Evolutionary conservation across 2,113 vertebrate genomes (phyloP).

Genomic region (Suncus etruscus): DNA sequence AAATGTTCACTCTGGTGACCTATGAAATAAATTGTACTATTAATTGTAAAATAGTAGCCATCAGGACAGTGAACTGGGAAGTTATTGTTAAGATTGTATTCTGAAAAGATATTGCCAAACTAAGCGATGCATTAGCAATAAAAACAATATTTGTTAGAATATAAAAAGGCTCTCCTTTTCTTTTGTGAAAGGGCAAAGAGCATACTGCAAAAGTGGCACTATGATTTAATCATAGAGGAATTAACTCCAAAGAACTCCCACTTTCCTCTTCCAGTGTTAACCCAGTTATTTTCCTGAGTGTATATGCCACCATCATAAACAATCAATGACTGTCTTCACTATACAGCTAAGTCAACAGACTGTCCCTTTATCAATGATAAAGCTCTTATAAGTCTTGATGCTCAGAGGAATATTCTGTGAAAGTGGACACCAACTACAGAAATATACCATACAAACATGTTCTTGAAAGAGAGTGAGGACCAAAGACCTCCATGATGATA

Average conservation of each 20-base stretch:
- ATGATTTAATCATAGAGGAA: background rate
- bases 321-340: background rate
- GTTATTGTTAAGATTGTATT: background rate
- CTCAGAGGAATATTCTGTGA: background rate
- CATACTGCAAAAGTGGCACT: background rate
- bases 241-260: background rate
- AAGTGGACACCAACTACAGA: background rate
- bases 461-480: background rate
- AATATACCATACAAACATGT: background rate
- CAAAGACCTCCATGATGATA: too few species aligned
- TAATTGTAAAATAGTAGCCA: background rate
- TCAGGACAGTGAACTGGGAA: background rate
- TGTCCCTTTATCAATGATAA: background rate
- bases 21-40: background rate
- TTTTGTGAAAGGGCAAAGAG: slow-evolving; percentile 9
- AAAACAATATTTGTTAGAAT: background rate
- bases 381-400: background rate
- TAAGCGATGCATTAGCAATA: slow-evolving; percentile 15
- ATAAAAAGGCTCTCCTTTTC: background rate
- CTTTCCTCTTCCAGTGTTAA: background rate
- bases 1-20: background rate
- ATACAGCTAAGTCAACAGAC: background rate
- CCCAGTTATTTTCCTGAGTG: background rate
- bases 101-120: background rate
- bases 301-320: background rate